These are phyloP conservation scores for Collichthys lucidus DNA, from an alignment of 2,113 vertebrate species.

Conservation along the genomic window DNA sequence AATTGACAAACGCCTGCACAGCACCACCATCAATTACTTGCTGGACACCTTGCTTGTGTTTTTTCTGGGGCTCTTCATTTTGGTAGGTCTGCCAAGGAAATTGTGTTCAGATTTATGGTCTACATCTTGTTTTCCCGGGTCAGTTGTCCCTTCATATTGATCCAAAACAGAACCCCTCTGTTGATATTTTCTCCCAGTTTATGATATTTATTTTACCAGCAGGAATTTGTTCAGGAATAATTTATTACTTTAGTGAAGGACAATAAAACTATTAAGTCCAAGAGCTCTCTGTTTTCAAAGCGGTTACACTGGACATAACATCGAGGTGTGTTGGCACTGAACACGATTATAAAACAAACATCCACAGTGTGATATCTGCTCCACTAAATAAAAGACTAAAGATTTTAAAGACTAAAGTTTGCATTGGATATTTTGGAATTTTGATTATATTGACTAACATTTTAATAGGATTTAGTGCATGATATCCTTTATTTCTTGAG, in stretches of 20 bases:
- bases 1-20: slow-evolving; percentile 58
- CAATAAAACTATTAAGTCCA: slow-evolving; percentile 70
- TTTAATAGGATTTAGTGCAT: background rate
- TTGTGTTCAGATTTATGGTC: slow-evolving; percentile 80
- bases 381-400: background rate
- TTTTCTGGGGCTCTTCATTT: slow-evolving; percentile 62
- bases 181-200: slow-evolving; percentile 72
- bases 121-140: slow-evolving; percentile 71
- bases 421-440: background rate
- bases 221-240: slow-evolving; percentile 79
- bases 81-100: slow-evolving; percentile 59
- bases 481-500: background rate
- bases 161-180: slow-evolving; percentile 76
- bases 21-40: slow-evolving; percentile 69
- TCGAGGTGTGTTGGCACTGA: slow-evolving; percentile 10
- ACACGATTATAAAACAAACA: slow-evolving; percentile 22
- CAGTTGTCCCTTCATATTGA: slow-evolving; percentile 74
- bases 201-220: slow-evolving; percentile 82
- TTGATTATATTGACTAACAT: background rate
- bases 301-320: slow-evolving; percentile 26
- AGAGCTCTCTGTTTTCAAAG: slow-evolving; percentile 54
- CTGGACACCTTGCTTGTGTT: slow-evolving; percentile 77
- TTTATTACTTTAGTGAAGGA: slow-evolving; percentile 78
- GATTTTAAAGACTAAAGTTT: background rate
- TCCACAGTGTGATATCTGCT: background rate